Base-by-base conservation (phyloP, 2,888 invertebrate genomes). In the Chelonus formosanus region DNA sequence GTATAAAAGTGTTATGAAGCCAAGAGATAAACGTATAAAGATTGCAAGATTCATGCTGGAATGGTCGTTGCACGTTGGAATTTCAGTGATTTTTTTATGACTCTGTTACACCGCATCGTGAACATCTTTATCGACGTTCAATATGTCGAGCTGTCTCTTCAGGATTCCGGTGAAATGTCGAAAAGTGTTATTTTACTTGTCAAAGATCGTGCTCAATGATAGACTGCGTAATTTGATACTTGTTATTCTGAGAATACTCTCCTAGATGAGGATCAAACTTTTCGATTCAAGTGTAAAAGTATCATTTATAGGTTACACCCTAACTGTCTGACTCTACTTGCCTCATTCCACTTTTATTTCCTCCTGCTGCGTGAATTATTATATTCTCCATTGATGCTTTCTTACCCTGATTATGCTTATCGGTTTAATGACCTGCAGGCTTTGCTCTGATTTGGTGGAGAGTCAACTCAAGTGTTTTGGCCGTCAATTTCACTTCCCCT, bases 301-400 rank as follows among this genome's bases (percentile, higher is more conserved):
- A 70, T 71, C 71, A 66, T 67, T 69, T 69, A 64, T 69, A 54
- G 69, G 68, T 67, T 71, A 71, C 71, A 71, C 68, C 69, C 70
- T 20, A 20, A 20, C 20, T 67, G 68, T 70, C 68, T 67, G 70
- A 65, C 34, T 69, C 68, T 67, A 68, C 70, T 67, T 65, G 67
- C 67, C 67, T 68, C 66, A 70, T 66, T 63, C 70, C 68, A 69
- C 70, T 68, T 65, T 67, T 69, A 66, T 66, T 67, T 65, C 65
- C 68, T 67, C 54, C 60, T 67, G 66, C 59, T 68, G 69, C 68
- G 69, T 67, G 7, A 44, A 43, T 44, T 43, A 6, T 10, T 56
- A 40, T 44, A 20, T 20, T 20, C 20, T 10, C n/a, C 40, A 40
- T 40, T 40, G 40, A 40, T 40, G 40, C 40, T 6, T 40, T 6